Evolutionary conservation across 1,140 invertebrate species (phyloP).

Genomic region (Harpegnathos saltator): DNA sequence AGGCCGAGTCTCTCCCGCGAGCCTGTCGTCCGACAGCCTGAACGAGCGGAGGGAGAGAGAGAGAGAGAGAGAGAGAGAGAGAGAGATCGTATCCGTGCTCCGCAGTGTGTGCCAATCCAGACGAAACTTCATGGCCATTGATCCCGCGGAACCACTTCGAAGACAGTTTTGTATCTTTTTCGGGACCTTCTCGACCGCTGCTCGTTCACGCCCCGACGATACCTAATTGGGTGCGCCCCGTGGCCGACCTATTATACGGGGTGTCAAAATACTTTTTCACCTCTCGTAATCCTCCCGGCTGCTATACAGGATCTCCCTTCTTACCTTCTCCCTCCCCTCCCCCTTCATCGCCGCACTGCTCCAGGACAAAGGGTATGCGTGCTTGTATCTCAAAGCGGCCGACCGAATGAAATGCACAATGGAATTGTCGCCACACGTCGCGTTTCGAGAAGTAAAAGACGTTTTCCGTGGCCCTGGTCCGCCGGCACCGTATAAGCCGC

Average conservation of each 20-base stretch:
- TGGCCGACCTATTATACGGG: slow-evolving; percentile 83
- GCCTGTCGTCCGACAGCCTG: slow-evolving; percentile 17
- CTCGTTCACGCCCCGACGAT: slow-evolving; percentile 79
- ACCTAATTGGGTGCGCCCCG: slow-evolving; percentile 85
- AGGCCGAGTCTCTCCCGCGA: slow-evolving; percentile 8
- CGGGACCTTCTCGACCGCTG: slow-evolving; percentile 13
- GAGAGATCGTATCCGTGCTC: slow-evolving; percentile 53
- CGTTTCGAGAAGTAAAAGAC: slow-evolving; percentile 69
- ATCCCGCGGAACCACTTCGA: slow-evolving; percentile 36
- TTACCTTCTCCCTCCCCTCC: slow-evolving; percentile 49
- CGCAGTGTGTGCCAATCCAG: not conserved
- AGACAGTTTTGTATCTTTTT: slow-evolving; percentile 73
- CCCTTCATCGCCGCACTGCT: slow-evolving; percentile 49
- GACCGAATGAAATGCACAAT: slow-evolving; percentile 82
- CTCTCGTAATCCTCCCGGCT: slow-evolving; percentile 69
- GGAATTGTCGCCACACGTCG: slow-evolving; percentile 79
- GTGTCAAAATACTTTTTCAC: slow-evolving; percentile 85
- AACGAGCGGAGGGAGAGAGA: slow-evolving; percentile 57
- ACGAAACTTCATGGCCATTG: slow-evolving; percentile 52
- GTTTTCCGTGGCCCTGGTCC: slow-evolving; percentile 65
- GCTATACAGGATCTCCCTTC: slow-evolving; percentile 49
- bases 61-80: too few relatives aligned
- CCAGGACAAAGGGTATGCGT: slow-evolving; percentile 69
- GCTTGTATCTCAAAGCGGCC: slow-evolving; percentile 81
- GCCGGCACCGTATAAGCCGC: slow-evolving; percentile 63